These are phyloP conservation scores for Euclidia mi DNA, from an alignment of 2,888 invertebrate species.

Conservation along the genomic window DNA sequence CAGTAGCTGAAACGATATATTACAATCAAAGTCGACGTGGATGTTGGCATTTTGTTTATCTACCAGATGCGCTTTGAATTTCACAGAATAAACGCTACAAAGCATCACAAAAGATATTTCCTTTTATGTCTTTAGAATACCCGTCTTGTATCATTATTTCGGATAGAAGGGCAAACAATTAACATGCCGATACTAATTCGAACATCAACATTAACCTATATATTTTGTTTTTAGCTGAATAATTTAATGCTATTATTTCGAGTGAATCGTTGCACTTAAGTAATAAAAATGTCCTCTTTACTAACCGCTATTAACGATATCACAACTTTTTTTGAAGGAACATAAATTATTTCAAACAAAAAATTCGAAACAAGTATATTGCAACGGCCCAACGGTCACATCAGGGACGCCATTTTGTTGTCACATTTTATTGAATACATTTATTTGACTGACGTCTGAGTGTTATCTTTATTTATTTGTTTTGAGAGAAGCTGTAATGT, in stretches of 20 bases:
- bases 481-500: neutral
- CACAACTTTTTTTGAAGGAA: neutral
- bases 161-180: constrained; percentile 16
- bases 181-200: constrained; percentile 25
- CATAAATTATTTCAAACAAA: constrained; percentile 3
- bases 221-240: constrained; percentile 17
- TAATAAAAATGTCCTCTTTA: neutral
- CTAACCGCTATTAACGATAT: constrained; percentile 3
- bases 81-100: constrained; percentile 30
- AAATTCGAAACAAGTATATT: constrained; percentile 12
- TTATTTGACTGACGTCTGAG: neutral
- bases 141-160: constrained; percentile 5
- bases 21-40: constrained; percentile 46
- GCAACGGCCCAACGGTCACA: constrained; percentile 4
- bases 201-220: constrained; percentile 26
- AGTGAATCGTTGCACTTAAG: neutral
- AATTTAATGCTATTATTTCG: neutral
- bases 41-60: constrained; percentile 49
- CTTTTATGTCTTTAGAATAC: constrained; percentile 20
- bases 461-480: neutral
- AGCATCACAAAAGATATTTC: constrained; percentile 42
- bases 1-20: constrained; percentile 19
- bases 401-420: constrained; percentile 2
- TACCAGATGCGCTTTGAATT: constrained; percentile 38
- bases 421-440: neutral